Conservation (phyloP, 2,797 vertebrate genomes). For the Perodicticus potto region DNA sequence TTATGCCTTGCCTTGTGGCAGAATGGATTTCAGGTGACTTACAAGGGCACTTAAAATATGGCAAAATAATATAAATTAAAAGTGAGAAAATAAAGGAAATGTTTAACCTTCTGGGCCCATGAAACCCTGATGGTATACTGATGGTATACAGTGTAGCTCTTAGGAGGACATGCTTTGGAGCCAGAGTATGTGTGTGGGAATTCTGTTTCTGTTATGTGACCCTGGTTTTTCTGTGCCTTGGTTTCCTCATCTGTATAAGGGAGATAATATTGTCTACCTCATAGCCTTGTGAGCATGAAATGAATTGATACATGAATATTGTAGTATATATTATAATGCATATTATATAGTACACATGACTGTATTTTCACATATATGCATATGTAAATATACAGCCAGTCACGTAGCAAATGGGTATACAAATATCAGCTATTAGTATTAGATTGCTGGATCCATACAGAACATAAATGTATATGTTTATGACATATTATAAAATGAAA, state of each 20-base stretch:
- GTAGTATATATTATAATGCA: not conserved
- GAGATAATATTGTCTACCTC: not conserved
- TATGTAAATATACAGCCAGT: not conserved
- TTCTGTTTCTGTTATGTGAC: not conserved
- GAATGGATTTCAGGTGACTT: constrained; percentile 64
- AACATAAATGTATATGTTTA: not conserved
- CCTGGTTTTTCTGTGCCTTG: not conserved
- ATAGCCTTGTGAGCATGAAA: not conserved
- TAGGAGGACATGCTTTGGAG: not conserved
- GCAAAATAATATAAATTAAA: constrained; percentile 63
- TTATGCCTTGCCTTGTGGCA: constrained; percentile 52
- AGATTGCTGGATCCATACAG: not conserved
- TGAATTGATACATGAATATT: not conserved
- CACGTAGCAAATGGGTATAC: not conserved
- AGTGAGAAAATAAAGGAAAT: constrained; percentile 33
- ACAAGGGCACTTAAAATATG: constrained; percentile 58
- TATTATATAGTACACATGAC: not conserved
- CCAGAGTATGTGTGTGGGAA: not conserved
- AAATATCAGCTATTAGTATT: not conserved
- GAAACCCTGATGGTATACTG: not conserved
- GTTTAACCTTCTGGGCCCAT: not conserved
- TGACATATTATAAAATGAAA: not conserved
- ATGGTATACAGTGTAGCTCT: not conserved
- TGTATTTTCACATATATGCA: not conserved
- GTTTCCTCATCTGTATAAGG: constrained; percentile 26